Conservation (phyloP, 1,140 invertebrate species). For the Kradibia gibbosae region DNA sequence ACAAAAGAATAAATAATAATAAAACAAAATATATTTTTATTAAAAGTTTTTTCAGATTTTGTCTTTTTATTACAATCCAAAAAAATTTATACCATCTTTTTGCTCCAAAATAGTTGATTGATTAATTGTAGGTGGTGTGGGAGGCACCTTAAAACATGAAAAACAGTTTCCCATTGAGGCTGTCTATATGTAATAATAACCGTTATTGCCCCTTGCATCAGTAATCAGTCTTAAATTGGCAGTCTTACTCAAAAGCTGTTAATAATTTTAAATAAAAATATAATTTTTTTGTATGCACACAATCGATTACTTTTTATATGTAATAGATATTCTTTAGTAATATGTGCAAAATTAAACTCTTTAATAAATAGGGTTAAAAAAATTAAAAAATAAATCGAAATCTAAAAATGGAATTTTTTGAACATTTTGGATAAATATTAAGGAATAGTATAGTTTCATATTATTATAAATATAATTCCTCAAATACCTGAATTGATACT, state of each 20-base stretch:
- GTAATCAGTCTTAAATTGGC: slow-evolving; percentile 70
- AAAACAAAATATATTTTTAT: neutral
- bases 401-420: no score
- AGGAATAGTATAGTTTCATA: no score
- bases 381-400: no score
- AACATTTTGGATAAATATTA: no score
- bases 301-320: no score
- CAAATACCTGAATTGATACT: no score
- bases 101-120: slow-evolving; percentile 71
- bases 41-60: neutral
- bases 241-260: slow-evolving; percentile 67
- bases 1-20: slow-evolving; percentile 39
- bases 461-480: no score
- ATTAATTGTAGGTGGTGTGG: slow-evolving; percentile 75
- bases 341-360: no score
- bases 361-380: no score
- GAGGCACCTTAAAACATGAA: slow-evolving; percentile 82
- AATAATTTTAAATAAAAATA: slow-evolving; percentile 33
- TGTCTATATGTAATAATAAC: slow-evolving; percentile 66
- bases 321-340: no score
- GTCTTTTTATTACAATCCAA: no score
- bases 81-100: slow-evolving; percentile 76
- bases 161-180: slow-evolving; percentile 87
- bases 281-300: neutral
- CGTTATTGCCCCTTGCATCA: slow-evolving; percentile 67